phyloP scores from a whole-genome alignment of 2,113 vertebrate species.

The Octodon degus region DNA sequence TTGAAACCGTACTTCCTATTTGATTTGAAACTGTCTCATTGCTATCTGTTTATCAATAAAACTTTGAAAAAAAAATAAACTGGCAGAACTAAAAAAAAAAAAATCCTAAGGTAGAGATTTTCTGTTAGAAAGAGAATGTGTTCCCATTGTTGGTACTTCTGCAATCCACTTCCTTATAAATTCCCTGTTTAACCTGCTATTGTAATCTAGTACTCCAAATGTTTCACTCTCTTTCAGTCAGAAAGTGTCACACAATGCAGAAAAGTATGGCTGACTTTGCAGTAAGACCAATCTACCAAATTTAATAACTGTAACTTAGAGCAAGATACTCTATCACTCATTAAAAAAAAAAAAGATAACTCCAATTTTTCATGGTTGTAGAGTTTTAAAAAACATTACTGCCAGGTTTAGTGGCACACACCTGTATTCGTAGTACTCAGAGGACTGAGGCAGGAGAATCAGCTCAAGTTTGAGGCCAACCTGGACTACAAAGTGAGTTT shows the following conservation, averaged over 20 bases:
- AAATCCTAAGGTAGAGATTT: constrained; percentile 34
- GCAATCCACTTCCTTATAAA: neutral
- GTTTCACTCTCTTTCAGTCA: constrained; percentile 37
- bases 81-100: too few species aligned
- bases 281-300: neutral
- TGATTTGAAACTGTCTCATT: too few species aligned
- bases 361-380: constrained; percentile 31
- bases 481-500: neutral
- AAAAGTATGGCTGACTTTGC: constrained; percentile 14
- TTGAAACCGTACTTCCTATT: too few species aligned
- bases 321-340: constrained; percentile 1
- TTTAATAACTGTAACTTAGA: constrained; percentile 28
- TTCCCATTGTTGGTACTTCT: neutral
- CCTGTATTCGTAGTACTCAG: neutral
- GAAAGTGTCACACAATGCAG: constrained; percentile 9
- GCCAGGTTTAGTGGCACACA: neutral
- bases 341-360: constrained; percentile 39
- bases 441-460: neutral
- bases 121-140: constrained; percentile 19
- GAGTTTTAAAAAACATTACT: constrained; percentile 40
- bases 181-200: neutral
- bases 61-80: too few species aligned
- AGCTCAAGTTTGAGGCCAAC: neutral
- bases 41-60: too few species aligned
- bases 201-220: neutral